Base-by-base conservation (phyloP, 2,888 invertebrate species). In the Amphimallon solstitiale region DNA sequence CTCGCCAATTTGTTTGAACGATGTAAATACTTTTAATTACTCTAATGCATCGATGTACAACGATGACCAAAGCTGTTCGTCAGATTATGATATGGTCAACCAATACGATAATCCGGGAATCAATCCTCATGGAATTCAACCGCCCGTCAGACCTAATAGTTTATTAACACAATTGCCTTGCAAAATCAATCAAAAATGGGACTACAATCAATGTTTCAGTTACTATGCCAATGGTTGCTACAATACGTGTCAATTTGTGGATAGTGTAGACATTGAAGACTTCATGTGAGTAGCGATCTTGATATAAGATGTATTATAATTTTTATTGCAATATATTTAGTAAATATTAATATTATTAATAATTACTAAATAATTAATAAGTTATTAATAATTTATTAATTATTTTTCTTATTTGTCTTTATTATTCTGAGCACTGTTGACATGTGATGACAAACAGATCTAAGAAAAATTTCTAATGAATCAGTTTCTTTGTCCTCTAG, bases 241-340 rank as follows among this genome's bases (percentile, higher is more conserved):
- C 66, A 87, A 88, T 73, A 85, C 90, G 0, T 91, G 91, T 70
- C 90, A 89, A 74, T 90, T 87, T 75, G 87, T 89, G 0, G 85
- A 86, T 71, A 84, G 88, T 68, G 86, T 89, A 59, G 91, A 91
- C 80, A 87, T 91, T 73, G 91, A 91, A 80, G 91, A 91, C 82
- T 90, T 91, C 80, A 90, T 91, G 91, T 91, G 82, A 90, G 91
- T 88, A 67, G n/a, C n/a, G n/a, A n/a, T n/a, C n/a, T n/a, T n/a
- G n/a, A n/a, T n/a, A n/a, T n/a, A n/a, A n/a, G n/a, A n/a, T n/a
- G n/a, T n/a, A n/a, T n/a, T n/a, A n/a, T n/a, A n/a, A n/a, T n/a
- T n/a, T n/a, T n/a, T n/a, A n/a, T n/a, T n/a, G n/a, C n/a, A n/a
- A n/a, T n/a, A n/a, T n/a, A n/a, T n/a, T n/a, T n/a, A n/a, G n/a